These are phyloP conservation scores for Zhengitettix transpicula DNA, from an alignment of 2,888 invertebrate genomes.

Conservation along the genomic window DNA sequence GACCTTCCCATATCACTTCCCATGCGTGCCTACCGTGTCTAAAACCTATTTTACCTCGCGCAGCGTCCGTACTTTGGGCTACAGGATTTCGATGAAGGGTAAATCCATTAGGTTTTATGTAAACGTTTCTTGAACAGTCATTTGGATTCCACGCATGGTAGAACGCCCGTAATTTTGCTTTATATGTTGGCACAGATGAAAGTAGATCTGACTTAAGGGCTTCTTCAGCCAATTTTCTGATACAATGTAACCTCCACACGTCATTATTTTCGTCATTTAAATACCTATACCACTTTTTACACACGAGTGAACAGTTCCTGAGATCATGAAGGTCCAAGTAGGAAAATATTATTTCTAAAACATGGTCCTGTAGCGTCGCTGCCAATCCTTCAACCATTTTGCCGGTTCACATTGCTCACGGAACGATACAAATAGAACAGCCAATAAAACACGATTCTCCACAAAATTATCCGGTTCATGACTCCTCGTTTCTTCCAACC, in stretches of 20 bases:
- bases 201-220: conserved; percentile 81
- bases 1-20: conserved; percentile 98
- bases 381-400: conserved; percentile 44
- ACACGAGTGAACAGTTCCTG: conserved; percentile 77
- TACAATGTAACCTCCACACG: conserved; percentile 84
- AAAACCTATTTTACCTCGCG: conserved; percentile 79
- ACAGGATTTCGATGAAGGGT: conserved; percentile 96
- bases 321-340: conserved; percentile 76
- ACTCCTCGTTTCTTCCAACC: conserved; percentile 3
- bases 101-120: conserved; percentile 91
- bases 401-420: conserved; percentile 18
- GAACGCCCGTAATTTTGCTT: conserved; percentile 84
- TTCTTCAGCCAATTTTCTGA: conserved; percentile 70
- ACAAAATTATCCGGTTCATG: conserved; percentile 10
- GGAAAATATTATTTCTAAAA: conserved; percentile 80
- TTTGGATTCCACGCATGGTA: conserved; percentile 94
- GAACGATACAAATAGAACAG: conserved; percentile 9
- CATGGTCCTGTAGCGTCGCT: conserved; percentile 55
- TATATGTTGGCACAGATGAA: conserved; percentile 74
- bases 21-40: conserved; percentile 85
- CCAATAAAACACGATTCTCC: conserved; percentile 1
- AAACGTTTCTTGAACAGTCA: conserved; percentile 94
- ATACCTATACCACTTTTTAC: conserved; percentile 82
- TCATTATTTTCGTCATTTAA: conserved; percentile 88
- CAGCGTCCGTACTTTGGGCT: conserved; percentile 95